Evolutionary conservation across 92 coral and sea anemone genomes (phyloP), one percentile per base, ranked within the genome.

Genomic region (Bergia sp.): DNA sequence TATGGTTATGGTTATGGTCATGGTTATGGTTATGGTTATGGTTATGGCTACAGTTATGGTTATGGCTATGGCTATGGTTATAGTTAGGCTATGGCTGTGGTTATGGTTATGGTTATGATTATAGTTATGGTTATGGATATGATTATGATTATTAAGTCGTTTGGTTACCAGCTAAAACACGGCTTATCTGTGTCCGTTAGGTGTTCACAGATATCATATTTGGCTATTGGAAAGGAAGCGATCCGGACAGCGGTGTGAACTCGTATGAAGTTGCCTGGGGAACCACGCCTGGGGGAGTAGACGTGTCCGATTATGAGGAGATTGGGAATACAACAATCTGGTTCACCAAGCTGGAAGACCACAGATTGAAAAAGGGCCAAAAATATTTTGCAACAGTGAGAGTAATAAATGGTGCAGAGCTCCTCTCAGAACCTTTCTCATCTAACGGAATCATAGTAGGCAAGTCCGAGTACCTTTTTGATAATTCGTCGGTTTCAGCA

Each of bases 231-330:
- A 89, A 81, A 49, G 99, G 95, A 47, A 86, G 72, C 37, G 99
- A 97, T 73, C 92, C 94, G 6, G 98, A 97, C 79, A 97, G 99
- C 74, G 98, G 91, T 43, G 91, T 97, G 67, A 93, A 88, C 40
- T 97, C 99, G 15, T 97, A 91, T 88, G 99, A 97, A 80, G 95
- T 97, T 73, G 99, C 95, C 88, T 97, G 99, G 99, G 99, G 99
- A 6, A 94, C 97, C 58, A 92, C 98, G 7, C 98, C 98, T 77
- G 95, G 96, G 20, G 81, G 81, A 15, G 90, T 90, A 5, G 94
- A 95, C 89, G 76, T 93, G 40, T 92, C 92, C 76, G 96, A 92
- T 7, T 97, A 87, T 81, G 98, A 94, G 69, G 99, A 97, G 89
- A 90, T 97, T 50, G 98, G 98, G 18, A 95, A 97, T 82, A 95